phyloP scores from a whole-genome alignment of 2,113 vertebrate genomes.

The Hypocryptadius cinnamomeus region DNA sequence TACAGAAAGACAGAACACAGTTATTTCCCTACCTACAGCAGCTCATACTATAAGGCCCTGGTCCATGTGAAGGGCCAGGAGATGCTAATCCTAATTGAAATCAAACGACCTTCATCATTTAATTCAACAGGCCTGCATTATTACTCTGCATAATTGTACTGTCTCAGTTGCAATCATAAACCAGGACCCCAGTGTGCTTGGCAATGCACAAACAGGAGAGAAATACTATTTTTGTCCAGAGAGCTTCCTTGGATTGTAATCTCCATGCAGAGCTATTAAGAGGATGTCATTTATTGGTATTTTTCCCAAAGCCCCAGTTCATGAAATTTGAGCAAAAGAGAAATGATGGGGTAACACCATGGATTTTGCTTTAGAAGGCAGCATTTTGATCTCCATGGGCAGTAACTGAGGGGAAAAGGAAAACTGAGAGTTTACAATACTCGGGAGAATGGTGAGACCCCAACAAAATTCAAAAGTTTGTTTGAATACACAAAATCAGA shows the following conservation, averaged over 20 bases:
- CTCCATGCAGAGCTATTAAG: background rate
- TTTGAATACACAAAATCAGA: background rate
- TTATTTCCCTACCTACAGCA: background rate
- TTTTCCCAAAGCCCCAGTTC: background rate
- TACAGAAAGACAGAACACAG: background rate
- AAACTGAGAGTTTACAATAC: background rate
- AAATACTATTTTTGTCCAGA: background rate
- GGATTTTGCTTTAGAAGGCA: background rate
- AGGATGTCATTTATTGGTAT: background rate
- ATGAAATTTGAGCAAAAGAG: background rate
- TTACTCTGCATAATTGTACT: background rate
- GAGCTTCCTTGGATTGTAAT: background rate
- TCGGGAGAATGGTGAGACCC: background rate
- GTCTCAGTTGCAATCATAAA: background rate
- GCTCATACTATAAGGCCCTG: background rate
- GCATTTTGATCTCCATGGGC: background rate
- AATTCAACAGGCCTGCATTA: background rate
- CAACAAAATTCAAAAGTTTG: background rate
- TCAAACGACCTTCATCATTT: background rate
- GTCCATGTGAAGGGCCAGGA: background rate
- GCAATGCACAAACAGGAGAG: background rate
- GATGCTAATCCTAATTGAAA: background rate
- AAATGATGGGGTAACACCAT: background rate
- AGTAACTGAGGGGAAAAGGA: background rate
- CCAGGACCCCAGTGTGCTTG: background rate